These are phyloP conservation scores for Liodrosophila aerea DNA, from an alignment of 2,888 invertebrate genomes.

Conservation along the genomic window DNA sequence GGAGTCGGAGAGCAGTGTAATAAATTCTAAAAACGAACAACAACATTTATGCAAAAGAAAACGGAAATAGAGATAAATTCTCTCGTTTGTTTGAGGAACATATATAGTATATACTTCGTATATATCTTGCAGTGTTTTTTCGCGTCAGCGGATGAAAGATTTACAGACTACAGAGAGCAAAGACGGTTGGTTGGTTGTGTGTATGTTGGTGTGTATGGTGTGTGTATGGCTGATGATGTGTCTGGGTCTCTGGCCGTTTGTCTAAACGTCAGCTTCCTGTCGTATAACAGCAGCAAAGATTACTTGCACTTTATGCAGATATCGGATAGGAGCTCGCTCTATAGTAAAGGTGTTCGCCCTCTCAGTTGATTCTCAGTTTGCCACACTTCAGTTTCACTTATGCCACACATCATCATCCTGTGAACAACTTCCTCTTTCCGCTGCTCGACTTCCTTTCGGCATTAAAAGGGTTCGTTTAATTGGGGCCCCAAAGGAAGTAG, in stretches of 20 bases:
- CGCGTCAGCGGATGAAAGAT: constrained; percentile 70
- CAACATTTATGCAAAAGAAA: constrained; percentile 70
- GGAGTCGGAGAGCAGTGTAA: constrained; percentile 41
- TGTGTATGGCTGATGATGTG: constrained; percentile 43
- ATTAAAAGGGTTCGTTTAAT: constrained; percentile 40
- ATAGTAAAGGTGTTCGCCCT: constrained; percentile 54
- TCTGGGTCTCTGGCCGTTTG: constrained; percentile 61
- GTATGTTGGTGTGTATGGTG: constrained; percentile 25
- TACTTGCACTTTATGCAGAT: constrained; percentile 71
- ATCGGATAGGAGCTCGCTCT: constrained; percentile 15
- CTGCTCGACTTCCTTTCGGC: constrained; percentile 44
- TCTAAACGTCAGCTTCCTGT: constrained; percentile 73
- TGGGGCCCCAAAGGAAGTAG: constrained; percentile 51
- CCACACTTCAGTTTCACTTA: constrained; percentile 24
- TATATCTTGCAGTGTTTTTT: constrained; percentile 37
- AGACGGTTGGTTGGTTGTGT: constrained; percentile 1
- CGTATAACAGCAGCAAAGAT: constrained; percentile 42
- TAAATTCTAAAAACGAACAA: constrained; percentile 59
- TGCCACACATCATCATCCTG: constrained; percentile 27
- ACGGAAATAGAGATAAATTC: constrained; percentile 78
- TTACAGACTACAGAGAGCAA: constrained; percentile 50
- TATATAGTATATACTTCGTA: constrained; percentile 12
- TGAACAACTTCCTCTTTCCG: constrained; percentile 70
- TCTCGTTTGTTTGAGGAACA: constrained; percentile 26
- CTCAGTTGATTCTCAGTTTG: constrained; percentile 6